Evolutionary conservation across 2,797 vertebrate genomes (phyloP), one percentile per base, ranked within the genome.

Genomic region (Eulemur coronatus): DNA sequence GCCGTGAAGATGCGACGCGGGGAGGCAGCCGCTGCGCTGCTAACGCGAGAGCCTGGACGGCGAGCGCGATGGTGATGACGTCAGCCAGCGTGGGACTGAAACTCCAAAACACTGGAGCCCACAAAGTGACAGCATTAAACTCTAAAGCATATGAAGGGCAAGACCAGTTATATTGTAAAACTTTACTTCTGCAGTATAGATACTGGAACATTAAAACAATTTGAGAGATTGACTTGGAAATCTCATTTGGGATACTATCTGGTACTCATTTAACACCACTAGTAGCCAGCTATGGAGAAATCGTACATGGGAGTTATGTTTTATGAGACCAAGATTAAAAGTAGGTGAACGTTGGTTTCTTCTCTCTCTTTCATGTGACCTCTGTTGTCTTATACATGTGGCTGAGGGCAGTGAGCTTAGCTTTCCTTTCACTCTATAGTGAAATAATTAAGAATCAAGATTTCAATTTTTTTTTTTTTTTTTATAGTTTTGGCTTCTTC

Each of bases 61-160:
- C 43, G 43, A 46, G 43, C 43, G 43, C 43, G 43, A 10, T 11
- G 90, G 92, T 33, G 80, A 89, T 50, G 20, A 95, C 95, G 70
- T 89, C 92, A 89, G 70, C 20, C 88, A 65, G 94, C 91, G 48
- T 55, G 70, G 57, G 9, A 14, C 28, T 80, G 61, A 92, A 95
- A 82, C 84, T 96, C 97, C 92, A 96, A 97, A 93, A 95, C 80
- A 43, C 81, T 92, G 69, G 50, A 98, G 43, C 86, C 0, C 0
- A 22, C 50, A n/a, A 46, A 95, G 43, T 4, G 15, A 28, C 79
- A 8, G 33, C 72, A 84, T 96, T 82, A 96, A 96, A 97, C 50
- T 70, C 72, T n/a, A 61, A 90, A 91, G 24, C 76, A 33, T 79
- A 96, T 82, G 7, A 4, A 55, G 7, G 13, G 5, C 26, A n/a